Evolutionary conservation across 2,797 vertebrate genomes (phyloP), one percentile per base, ranked within the genome.

Genomic region (Rhynchotus rufescens): DNA sequence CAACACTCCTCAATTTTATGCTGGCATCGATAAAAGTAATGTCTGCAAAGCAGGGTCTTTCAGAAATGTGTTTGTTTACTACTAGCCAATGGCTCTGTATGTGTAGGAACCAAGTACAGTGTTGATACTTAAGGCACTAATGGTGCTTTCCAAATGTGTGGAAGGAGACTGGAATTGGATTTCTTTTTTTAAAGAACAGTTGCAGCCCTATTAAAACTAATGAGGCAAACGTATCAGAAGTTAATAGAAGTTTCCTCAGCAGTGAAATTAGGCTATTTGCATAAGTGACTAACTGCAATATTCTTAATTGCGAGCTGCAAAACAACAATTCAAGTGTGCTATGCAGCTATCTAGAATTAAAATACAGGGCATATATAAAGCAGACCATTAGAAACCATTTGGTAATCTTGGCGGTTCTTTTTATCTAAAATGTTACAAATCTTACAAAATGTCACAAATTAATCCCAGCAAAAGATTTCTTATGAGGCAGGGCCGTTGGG

Each of bases 401-500:
- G n/a, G 61, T 72, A 45, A 36, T 85, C 47, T 64, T 34, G 40
- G 36, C 54, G 52, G 21, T 61, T 68, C 40, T 61, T 28, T 45
- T 49, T 16, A 11, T 51, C 49, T 36, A 23, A 75, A 60, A 12
- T 15, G 15, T 5, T 47, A 23, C 21, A 75, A 49, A 59, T 32
- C 9, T 36, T 36, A 36, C 36, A 36, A 36, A 36, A 36, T 36
- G 36, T 36, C 10, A 36, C 36, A 36, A 36, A 36, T 36, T 12
- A 77, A 51, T 2, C 6, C 65, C 36, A 21, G 38, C 13, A 40
- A 47, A 84, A 57, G 62, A 21, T 23, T 67, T 40, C 84, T 15
- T 98, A 98, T 97, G 97, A 98, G 98, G 97, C 97, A 97, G 98
- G 98, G 98, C 98, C 97, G 94, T 97, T 96, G 97, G 97, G 98